These are phyloP conservation scores for Epinephelus fuscoguttatus DNA, from an alignment of 2,113 vertebrate species.

Conservation along the genomic window DNA sequence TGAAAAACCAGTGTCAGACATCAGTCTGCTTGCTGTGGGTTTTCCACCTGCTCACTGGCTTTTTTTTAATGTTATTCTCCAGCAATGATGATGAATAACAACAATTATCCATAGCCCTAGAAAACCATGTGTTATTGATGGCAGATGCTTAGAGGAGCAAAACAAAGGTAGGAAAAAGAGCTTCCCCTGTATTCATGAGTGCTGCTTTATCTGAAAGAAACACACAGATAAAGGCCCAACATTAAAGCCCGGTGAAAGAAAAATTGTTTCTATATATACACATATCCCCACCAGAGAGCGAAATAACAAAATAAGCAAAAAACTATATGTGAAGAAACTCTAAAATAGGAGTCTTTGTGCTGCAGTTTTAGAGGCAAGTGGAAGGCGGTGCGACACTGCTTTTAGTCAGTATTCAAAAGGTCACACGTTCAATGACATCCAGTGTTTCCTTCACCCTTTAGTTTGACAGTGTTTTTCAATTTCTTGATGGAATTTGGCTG, in stretches of 20 bases:
- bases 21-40: slow-evolving; percentile 25
- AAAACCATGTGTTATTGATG: slow-evolving; percentile 71
- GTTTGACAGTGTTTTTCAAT: slow-evolving; percentile 6
- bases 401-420: slow-evolving; percentile 23
- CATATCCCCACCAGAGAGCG: background rate
- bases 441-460: background rate
- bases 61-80: slow-evolving; percentile 48
- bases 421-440: slow-evolving; percentile 13
- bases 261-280: slow-evolving; percentile 42
- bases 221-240: slow-evolving; percentile 57
- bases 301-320: slow-evolving; percentile 41
- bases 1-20: background rate
- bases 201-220: slow-evolving; percentile 54
- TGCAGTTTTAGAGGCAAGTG: slow-evolving; percentile 35
- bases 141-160: slow-evolving; percentile 51
- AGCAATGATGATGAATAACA: slow-evolving; percentile 69
- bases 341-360: slow-evolving; percentile 9
- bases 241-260: slow-evolving; percentile 43
- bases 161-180: slow-evolving; percentile 45
- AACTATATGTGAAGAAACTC: slow-evolving; percentile 21
- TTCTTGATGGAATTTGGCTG: slow-evolving; percentile 20
- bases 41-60: slow-evolving; percentile 6
- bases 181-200: slow-evolving; percentile 41
- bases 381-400: background rate
- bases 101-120: slow-evolving; percentile 60